Conservation (phyloP, 1,140 invertebrate genomes). For the Gerris buenoi region DNA sequence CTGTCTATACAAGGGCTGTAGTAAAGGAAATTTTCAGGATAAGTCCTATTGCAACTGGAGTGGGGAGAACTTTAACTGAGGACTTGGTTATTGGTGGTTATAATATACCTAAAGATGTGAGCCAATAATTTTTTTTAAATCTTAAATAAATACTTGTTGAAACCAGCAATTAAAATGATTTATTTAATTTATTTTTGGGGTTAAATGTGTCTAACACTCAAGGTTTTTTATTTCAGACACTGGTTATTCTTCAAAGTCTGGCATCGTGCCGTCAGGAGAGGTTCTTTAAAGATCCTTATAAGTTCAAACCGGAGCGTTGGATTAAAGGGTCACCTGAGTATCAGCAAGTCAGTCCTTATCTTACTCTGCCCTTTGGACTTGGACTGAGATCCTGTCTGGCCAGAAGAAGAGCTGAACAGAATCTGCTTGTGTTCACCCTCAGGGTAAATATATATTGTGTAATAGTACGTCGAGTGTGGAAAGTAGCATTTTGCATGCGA, state of each 20-base stretch:
- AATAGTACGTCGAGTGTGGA: no score
- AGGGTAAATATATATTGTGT: no score
- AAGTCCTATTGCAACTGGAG: not conserved
- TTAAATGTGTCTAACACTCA: not conserved
- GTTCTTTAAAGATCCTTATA: constrained; percentile 49
- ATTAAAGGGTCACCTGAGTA: constrained; percentile 34
- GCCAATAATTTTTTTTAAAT: not conserved
- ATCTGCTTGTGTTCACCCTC: constrained; percentile 59
- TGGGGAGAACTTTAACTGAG: not conserved
- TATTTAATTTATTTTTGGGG: not conserved
- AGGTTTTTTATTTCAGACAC: not conserved
- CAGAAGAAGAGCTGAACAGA: constrained; percentile 72
- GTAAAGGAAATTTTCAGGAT: not conserved
- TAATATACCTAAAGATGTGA: not conserved
- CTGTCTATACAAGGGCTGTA: not conserved
- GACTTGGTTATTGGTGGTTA: not conserved
- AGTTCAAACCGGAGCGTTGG: constrained; percentile 66
- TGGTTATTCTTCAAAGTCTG: not conserved
- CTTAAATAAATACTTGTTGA: not conserved
- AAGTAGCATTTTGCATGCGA: no score
- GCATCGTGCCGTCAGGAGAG: not conserved
- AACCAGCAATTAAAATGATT: no score
- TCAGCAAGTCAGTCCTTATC: constrained; percentile 52
- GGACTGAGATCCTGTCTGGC: constrained; percentile 77
- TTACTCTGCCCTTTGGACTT: constrained; percentile 74